Evolutionary conservation across 2,888 invertebrate genomes (phyloP).

Genomic region (Pristionchus arcanus): DNA sequence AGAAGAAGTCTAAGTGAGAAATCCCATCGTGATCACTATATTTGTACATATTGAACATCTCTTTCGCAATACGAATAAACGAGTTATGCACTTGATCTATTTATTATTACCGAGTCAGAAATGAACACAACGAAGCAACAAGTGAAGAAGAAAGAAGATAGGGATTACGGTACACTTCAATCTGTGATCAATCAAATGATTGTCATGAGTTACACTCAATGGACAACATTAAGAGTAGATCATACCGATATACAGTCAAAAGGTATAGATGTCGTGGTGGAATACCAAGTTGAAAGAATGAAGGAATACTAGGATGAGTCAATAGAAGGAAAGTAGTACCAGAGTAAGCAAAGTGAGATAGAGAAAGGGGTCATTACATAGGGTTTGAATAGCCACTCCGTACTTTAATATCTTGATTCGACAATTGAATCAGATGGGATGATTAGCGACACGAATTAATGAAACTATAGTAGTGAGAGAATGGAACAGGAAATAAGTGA

Average conservation of each 20-base stretch:
- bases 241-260: background rate
- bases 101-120: slow-evolving; percentile 23
- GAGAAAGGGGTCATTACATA: slow-evolving; percentile 15
- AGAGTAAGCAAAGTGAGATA: slow-evolving; percentile 28
- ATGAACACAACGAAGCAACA: slow-evolving; percentile 41
- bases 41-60: slow-evolving; percentile 40
- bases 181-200: background rate
- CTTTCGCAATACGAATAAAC: background rate
- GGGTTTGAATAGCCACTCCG: background rate
- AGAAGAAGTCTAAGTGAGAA: background rate
- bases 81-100: background rate
- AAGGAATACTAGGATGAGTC: background rate
- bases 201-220: background rate
- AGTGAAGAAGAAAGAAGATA: background rate
- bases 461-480: background rate
- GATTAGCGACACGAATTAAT: background rate
- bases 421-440: background rate
- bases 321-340: background rate
- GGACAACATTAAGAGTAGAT: background rate
- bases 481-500: background rate
- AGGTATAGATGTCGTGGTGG: slow-evolving; percentile 8
- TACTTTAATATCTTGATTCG: background rate
- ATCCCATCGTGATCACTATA: background rate
- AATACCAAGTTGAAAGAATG: background rate
- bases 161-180: background rate